Evolutionary conservation across 2,797 vertebrate species (phyloP).

Genomic region (Sebastes jordani): DNA sequence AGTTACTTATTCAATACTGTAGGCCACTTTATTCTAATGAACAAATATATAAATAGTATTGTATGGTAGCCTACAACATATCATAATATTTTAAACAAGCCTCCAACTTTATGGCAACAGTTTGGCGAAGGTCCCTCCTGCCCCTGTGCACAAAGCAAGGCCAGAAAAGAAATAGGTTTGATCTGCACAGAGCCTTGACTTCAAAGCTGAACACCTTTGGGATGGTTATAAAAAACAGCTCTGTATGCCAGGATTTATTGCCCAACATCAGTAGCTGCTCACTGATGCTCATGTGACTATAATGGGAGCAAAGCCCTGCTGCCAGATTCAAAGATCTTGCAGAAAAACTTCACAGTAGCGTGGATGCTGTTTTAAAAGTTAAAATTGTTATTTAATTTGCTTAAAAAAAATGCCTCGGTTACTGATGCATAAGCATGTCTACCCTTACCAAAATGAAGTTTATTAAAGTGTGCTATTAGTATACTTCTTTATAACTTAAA

Average conservation of each 20-base stretch:
- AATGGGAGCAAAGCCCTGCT: not conserved
- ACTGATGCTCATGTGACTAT: not conserved
- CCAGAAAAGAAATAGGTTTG: not conserved
- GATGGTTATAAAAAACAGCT: not conserved
- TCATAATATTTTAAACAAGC: not conserved
- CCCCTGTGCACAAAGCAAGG: not conserved
- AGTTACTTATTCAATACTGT: no score
- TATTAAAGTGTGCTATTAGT: no score
- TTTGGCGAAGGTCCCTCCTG: not conserved
- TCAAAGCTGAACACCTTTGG: not conserved
- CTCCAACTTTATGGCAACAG: not conserved
- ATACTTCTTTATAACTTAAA: no score
- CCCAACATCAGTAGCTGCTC: not conserved
- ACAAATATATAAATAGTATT: not conserved
- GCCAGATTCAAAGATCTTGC: not conserved
- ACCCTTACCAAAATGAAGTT: no score
- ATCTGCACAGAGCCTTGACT: not conserved
- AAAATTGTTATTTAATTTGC: not conserved
- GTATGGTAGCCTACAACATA: not conserved
- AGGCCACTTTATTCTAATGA: not conserved
- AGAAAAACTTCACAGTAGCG: not conserved
- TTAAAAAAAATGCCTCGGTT: not conserved
- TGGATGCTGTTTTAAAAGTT: not conserved
- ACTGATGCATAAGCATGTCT: not conserved
- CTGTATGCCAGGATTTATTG: not conserved